Percentiles rank a stretch among this genome's conserved stretches.
These are phyloP conservation scores for Kryptolebias marmoratus DNA, from an alignment of 2,113 vertebrate genomes.

Conservation along the genomic window DNA sequence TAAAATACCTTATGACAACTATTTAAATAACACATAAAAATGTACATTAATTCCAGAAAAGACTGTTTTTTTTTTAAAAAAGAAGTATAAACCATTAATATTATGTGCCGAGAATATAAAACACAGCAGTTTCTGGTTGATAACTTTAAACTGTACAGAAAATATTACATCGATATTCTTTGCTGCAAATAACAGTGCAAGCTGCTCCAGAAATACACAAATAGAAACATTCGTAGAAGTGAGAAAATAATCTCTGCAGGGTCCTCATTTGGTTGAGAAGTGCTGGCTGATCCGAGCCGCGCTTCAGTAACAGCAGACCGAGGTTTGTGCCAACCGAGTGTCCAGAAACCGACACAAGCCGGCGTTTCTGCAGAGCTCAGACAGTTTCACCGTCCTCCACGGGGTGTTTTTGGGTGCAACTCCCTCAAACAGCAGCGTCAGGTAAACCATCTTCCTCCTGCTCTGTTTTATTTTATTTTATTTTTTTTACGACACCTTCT, in stretches of 20 bases:
- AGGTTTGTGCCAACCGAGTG: not conserved
- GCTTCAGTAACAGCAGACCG: not conserved
- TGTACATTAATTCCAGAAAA: not conserved
- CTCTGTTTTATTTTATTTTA: too few relatives aligned
- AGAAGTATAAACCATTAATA: too few relatives aligned
- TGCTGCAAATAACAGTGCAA: slow-evolving; percentile 20
- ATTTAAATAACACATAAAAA: slow-evolving; percentile 7
- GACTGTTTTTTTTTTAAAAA: not conserved
- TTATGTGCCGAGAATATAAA: slow-evolving; percentile 10
- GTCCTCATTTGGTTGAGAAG: slow-evolving; percentile 35
- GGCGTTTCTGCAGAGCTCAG: not conserved
- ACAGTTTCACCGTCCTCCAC: not conserved
- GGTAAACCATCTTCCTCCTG: not conserved
- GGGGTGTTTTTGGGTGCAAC: slow-evolving; percentile 2
- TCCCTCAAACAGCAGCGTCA: slow-evolving; percentile 9
- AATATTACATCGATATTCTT: slow-evolving; percentile 2
- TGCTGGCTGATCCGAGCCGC: not conserved
- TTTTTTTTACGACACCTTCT: slow-evolving; percentile 62
- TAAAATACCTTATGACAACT: not conserved
- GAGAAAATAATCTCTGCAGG: slow-evolving; percentile 3
- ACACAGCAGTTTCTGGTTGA: slow-evolving; percentile 42
- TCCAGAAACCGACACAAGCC: not conserved
- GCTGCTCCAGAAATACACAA: not conserved
- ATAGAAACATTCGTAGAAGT: slow-evolving; percentile 2
- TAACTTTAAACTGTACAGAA: slow-evolving; percentile 22